A percentile compares a stretch with the other conserved stretches of the same genome.
phyloP scores from a whole-genome alignment of 2,888 invertebrate species.

The Acleris sparsana region DNA sequence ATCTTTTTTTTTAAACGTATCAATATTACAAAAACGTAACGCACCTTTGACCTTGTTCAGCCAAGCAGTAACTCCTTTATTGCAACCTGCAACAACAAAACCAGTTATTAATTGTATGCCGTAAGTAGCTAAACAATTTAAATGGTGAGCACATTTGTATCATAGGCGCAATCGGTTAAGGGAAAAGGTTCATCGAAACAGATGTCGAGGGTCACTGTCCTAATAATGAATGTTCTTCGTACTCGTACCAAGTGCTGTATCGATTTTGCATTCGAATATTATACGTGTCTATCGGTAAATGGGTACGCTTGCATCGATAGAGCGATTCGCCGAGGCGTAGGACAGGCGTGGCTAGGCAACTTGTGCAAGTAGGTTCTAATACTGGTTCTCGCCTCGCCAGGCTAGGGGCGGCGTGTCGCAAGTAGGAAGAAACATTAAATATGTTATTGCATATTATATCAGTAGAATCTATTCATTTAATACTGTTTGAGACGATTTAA shows the following conservation, averaged over 20 bases:
- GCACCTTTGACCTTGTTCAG: constrained; percentile 76
- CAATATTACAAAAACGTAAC: constrained; percentile 40
- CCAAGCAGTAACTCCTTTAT: constrained; percentile 61
- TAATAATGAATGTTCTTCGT: constrained; percentile 50
- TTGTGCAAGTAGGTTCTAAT: constrained; percentile 51
- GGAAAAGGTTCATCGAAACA: constrained; percentile 49
- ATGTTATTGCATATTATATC: constrained; percentile 46
- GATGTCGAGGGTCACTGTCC: constrained; percentile 60
- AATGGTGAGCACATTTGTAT: constrained; percentile 19
- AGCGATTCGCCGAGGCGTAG: constrained; percentile 46
- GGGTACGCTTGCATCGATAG: constrained; percentile 44
- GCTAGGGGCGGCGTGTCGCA: constrained; percentile 45
- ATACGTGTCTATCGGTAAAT: constrained; percentile 48
- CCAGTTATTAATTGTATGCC: constrained; percentile 35
- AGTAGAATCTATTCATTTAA: constrained; percentile 15
- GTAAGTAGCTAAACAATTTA: constrained; percentile 21
- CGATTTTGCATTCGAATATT: constrained; percentile 53
- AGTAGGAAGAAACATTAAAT: constrained; percentile 56
- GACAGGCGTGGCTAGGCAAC: constrained; percentile 58
- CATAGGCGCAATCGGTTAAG: constrained; percentile 37
- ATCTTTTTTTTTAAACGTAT: not conserved
- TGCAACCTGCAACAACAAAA: constrained; percentile 67
- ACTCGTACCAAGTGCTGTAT: constrained; percentile 55
- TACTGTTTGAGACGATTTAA: constrained; percentile 14
- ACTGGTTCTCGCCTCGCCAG: constrained; percentile 58